phyloP scores from a whole-genome alignment of 2,797 vertebrate genomes.

The Crax fasciolata region DNA sequence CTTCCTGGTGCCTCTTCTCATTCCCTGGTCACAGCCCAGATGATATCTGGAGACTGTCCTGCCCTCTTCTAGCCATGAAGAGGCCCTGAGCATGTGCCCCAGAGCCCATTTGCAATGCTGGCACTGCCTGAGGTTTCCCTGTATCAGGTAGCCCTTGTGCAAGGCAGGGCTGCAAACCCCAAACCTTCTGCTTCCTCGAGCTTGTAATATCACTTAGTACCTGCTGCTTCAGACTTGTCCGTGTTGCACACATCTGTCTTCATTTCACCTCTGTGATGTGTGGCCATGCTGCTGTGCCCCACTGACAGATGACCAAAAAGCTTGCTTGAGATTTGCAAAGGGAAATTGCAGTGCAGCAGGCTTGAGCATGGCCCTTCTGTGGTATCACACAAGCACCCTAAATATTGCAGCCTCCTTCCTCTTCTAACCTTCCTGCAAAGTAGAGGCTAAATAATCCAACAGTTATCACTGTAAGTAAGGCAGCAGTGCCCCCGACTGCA shows the following conservation, averaged over 20 bases:
- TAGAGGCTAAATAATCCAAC: not conserved
- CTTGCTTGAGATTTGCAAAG: not conserved
- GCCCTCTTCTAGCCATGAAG: fast-evolving
- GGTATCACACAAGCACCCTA: fast-evolving
- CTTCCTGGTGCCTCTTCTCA: not conserved
- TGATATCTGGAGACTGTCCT: not conserved
- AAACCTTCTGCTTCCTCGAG: not conserved
- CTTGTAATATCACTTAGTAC: not conserved
- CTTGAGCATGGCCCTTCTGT: not conserved
- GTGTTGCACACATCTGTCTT: not conserved
- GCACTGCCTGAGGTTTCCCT: not conserved
- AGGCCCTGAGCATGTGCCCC: not conserved
- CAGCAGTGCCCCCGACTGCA: not conserved
- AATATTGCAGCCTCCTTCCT: not conserved
- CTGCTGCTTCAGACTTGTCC: not conserved
- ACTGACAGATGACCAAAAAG: not conserved
- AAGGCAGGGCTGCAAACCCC: not conserved
- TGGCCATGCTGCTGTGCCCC: not conserved
- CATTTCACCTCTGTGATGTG: not conserved
- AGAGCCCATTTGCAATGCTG: not conserved
- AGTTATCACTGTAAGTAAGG: not conserved
- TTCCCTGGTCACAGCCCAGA: not conserved
- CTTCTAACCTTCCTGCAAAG: not conserved
- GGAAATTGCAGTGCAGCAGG: not conserved
- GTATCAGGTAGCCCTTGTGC: not conserved